phyloP scores from a whole-genome alignment of 1,140 invertebrate species.

The Pachypsylla venusta region DNA sequence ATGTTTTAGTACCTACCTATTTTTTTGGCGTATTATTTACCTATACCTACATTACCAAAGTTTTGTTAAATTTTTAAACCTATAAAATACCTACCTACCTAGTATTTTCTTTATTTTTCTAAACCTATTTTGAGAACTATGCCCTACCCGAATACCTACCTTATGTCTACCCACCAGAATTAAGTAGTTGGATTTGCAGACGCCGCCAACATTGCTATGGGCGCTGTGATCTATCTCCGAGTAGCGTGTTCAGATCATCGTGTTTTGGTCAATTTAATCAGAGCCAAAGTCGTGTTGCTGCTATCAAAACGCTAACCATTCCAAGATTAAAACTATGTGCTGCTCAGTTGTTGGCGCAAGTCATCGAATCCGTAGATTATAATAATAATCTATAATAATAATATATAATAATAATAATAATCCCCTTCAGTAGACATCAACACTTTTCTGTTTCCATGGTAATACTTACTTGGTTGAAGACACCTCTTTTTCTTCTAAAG shows the following conservation, averaged over 20 bases:
- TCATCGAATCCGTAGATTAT: slow-evolving; percentile 20
- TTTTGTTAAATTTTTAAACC: too few species aligned
- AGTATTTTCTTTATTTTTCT: too few species aligned
- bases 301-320: slow-evolving; percentile 29
- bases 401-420: too few species aligned
- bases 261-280: not conserved
- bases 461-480: slow-evolving; percentile 24
- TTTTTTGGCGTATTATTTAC: too few species aligned
- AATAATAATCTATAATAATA: too few species aligned
- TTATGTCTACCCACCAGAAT: too few species aligned
- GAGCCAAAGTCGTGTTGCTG: slow-evolving; percentile 28
- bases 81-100: too few species aligned
- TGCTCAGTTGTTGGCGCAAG: slow-evolving; percentile 24
- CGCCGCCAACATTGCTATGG: slow-evolving; percentile 25
- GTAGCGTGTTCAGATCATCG: slow-evolving; percentile 25
- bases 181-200: slow-evolving; percentile 25
- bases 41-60: too few species aligned
- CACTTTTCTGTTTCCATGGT: slow-evolving; percentile 27
- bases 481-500: slow-evolving; percentile 22
- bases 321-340: slow-evolving; percentile 25
- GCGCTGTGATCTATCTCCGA: slow-evolving; percentile 18
- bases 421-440: slow-evolving; percentile 16
- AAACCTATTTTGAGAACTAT: too few species aligned
- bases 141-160: too few species aligned
- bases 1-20: too few species aligned